Percentiles rank a stretch among this genome's conserved stretches.
Conservation (phyloP, 2,797 vertebrate genomes). For the Urophycis tenuis region DNA sequence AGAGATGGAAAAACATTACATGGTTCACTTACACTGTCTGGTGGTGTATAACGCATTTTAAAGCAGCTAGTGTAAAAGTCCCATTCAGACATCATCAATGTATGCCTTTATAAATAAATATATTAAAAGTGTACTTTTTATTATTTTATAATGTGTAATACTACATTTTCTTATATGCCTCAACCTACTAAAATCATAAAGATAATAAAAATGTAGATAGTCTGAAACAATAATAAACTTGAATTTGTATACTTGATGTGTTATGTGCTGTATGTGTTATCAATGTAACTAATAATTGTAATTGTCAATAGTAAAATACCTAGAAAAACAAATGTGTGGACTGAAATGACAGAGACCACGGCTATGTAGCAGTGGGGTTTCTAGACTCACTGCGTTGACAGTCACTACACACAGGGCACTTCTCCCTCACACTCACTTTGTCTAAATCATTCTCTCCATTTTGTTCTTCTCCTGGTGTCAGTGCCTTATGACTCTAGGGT, state of each 20-base stretch:
- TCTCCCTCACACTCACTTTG: not conserved
- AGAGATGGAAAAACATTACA: no score
- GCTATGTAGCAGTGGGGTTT: not conserved
- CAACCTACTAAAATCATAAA: not conserved
- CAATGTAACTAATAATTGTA: not conserved
- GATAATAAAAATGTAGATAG: not conserved
- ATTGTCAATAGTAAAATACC: not conserved
- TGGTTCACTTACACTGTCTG: not conserved
- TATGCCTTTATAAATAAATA: not conserved
- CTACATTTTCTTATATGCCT: not conserved
- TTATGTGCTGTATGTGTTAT: not conserved
- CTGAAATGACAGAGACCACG: not conserved
- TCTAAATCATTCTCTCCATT: constrained; percentile 2
- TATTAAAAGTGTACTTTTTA: not conserved
- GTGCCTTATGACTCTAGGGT: constrained; percentile 46
- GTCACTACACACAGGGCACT: not conserved
- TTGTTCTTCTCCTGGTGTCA: constrained; percentile 31
- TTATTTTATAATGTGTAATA: not conserved
- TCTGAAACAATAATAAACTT: not conserved
- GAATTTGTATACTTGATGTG: not conserved
- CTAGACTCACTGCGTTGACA: not conserved
- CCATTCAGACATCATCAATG: not conserved
- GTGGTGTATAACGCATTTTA: not conserved
- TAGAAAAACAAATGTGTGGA: not conserved
- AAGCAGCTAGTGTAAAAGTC: not conserved